A percentile compares a stretch with the other conserved stretches of the same genome.
Conservation (phyloP, 2,113 vertebrate genomes). For the Anguilla rostrata region DNA sequence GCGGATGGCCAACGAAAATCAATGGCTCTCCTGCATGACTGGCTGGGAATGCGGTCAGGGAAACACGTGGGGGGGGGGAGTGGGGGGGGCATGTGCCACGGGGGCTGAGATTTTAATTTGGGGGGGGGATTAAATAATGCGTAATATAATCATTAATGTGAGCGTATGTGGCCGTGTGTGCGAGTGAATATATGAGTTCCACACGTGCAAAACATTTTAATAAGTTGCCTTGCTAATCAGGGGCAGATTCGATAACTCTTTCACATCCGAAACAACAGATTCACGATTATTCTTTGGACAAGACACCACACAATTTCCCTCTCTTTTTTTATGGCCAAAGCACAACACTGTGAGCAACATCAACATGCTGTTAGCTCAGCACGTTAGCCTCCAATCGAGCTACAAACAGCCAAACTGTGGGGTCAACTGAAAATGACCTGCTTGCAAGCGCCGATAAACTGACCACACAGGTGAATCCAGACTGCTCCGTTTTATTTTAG, state of each 20-base stretch:
- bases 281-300: neutral
- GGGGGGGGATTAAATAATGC: neutral
- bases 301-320: too few species aligned
- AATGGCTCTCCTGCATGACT: conserved; percentile 25
- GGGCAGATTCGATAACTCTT: neutral
- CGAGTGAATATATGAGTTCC: neutral
- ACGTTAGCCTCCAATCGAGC: too few species aligned
- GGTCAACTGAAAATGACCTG: neutral
- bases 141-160: neutral
- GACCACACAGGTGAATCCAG: neutral
- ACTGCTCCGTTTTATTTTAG: neutral
- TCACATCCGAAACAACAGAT: neutral
- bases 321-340: too few species aligned
- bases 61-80: neutral
- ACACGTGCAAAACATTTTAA: neutral
- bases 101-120: neutral
- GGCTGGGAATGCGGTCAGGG: conserved; percentile 16
- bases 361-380: too few species aligned
- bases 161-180: neutral
- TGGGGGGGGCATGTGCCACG: neutral
- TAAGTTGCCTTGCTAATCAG: neutral
- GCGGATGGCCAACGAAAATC: conserved; percentile 32
- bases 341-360: too few species aligned
- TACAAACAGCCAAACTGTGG: neutral
- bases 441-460: neutral